Conservation (phyloP, 2,797 vertebrate genomes). For the Megaceryle alcyon region DNA sequence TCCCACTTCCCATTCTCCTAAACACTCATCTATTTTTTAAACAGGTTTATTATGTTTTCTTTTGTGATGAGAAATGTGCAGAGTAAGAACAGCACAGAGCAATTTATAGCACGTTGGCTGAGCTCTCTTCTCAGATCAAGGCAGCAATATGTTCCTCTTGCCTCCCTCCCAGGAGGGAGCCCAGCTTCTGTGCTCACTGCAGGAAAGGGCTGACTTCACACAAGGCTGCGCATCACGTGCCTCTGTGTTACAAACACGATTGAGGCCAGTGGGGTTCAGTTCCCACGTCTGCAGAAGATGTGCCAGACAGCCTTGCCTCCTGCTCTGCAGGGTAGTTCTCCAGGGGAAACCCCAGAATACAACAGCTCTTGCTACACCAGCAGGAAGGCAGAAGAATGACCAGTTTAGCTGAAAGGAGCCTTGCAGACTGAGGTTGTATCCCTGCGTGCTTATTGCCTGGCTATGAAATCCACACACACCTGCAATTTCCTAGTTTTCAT, state of each 20-base stretch:
- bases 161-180: neutral
- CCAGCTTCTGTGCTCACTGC: rapidly evolving
- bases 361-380: neutral
- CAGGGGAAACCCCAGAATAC: neutral
- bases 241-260: rapidly evolving
- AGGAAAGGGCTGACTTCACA: neutral
- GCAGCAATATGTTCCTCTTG: rapidly evolving
- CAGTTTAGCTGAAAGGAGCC: neutral
- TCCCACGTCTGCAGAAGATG: neutral
- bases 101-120: neutral
- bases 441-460: rapidly evolving
- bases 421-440: rapidly evolving
- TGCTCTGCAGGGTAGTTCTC: neutral
- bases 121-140: neutral
- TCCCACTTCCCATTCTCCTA: neutral
- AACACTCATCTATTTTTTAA: neutral
- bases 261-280: rapidly evolving
- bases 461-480: neutral
- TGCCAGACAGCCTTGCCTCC: neutral
- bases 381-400: neutral
- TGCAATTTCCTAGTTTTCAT: neutral
- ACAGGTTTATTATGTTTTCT: neutral
- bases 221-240: rapidly evolving
- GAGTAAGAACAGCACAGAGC: neutral
- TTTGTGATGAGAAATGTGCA: neutral